Base-by-base conservation (phyloP, 2,888 invertebrate genomes). In the Magallana nippona region DNA sequence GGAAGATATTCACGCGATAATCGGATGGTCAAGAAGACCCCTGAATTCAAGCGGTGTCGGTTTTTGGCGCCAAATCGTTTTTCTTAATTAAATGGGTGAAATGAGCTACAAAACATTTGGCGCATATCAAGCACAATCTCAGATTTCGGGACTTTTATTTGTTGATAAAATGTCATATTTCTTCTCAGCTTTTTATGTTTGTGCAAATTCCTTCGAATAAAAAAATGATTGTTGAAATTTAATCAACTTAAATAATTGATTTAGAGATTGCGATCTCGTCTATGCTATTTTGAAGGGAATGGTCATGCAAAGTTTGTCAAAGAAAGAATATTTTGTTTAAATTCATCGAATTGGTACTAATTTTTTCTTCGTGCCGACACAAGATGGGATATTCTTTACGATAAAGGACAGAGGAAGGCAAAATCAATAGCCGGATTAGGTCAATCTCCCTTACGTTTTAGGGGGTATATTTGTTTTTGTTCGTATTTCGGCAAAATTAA, bases 401-500 rank as follows among this genome's bases (percentile, higher is more conserved):
- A 63, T 63, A 63, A 22, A 63, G 22, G 27, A 63, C 63, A 63
- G 63, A 10, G 78, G 78, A 78, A 55, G 78, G 55, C 55, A 63
- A 63, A 78, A 78, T 78, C 78, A 78, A 78, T 78, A 78, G 55
- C 17, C 10, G 78, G 78, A 78, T 78, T 78, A 78, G 17, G 10
- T 27, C 78, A 78, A 55, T 56, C 55, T 78, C 55, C 19, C 44
- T 55, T 55, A 11, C 55, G n/a, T 56, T 78, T 78, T 78, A 44
- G 55, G 55, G 63, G 78, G 55, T n/a, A 19, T 78, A 78, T 78
- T 78, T 78, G 78, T 44, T 78, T 78, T 78, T 55, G 78, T 10
- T 27, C 19, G 55, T 78, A 78, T 56, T 78, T 56, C 55, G 10
- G 8, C 44, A 81, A 81, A 81, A 81, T 81, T 62, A 81, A 81